Base-by-base conservation (phyloP, 2,113 vertebrate species). In the Labeo rohita region DNA sequence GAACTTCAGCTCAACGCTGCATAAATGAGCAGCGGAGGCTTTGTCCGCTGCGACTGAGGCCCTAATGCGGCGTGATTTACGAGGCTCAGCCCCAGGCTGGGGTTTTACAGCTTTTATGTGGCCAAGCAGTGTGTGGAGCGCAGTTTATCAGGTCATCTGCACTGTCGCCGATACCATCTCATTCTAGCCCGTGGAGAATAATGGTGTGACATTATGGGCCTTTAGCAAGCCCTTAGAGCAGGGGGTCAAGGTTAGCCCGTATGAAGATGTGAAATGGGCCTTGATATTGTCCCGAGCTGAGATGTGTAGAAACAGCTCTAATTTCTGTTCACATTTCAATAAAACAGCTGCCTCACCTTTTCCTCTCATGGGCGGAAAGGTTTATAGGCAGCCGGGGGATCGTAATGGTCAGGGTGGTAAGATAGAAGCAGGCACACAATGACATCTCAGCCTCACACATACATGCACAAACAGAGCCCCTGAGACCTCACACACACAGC, bases 101-200 rank as follows among this genome's bases (percentile, higher is more conserved):
- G 77, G 73, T 72, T 84, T 78, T 87, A 86, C 61, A 56, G 76
- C 70, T 80, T 85, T 88, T 79, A 87, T 87, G 83, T 85, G 87
- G 72, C 68, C 39, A 73, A 83, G 78, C 79, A 68, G 85, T 82
- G 80, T 88, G 84, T 66, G 65, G 47, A 61, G 50, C 8, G 56
- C 80, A 70, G 83, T 86, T 90, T 88, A 84, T 87, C 87, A 87
- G 87, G 85, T 90, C 85, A 80, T 90, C 89, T 87, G 83, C 45
- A 74, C 78, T 43, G 66, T 73, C 79, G 59, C 63, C 34, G 23
- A 72, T 47, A 70, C 54, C 85, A 79, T 88, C 89, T 79, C 59
- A 34, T 74, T 79, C 83, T 54, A 66, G 86, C 85, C 75, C 56
- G 45, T 49, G 10, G 82, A 90, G 83, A 88, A 74, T 90, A 90